A percentile compares a stretch with the other conserved stretches of the same genome.
Evolutionary conservation across 1,140 invertebrate species (phyloP).

Genomic region (Schlechtendalia chinensis): DNA sequence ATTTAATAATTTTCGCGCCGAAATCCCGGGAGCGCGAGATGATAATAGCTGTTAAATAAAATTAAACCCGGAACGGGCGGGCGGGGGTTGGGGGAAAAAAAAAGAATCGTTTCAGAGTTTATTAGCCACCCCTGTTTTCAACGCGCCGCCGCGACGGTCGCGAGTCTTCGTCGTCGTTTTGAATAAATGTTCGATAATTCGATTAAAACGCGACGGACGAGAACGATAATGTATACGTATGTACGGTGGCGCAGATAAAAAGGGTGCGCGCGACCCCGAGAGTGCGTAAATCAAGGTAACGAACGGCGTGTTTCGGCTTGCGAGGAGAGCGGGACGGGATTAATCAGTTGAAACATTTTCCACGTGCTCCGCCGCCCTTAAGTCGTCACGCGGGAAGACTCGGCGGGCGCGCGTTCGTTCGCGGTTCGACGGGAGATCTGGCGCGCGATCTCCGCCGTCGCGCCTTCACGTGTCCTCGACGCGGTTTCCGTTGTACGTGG

Average conservation of each 20-base stretch:
- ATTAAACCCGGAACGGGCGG: neutral
- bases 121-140: neutral
- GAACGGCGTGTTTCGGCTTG: too few species aligned
- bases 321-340: neutral
- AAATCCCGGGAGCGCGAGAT: neutral
- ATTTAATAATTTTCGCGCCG: conserved; percentile 39
- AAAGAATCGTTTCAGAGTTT: conserved; percentile 17
- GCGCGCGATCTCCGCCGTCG: neutral
- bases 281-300: conserved; percentile 45
- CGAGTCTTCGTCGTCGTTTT: neutral
- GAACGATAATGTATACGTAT: neutral
- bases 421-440: neutral
- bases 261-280: neutral
- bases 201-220: conserved; percentile 21
- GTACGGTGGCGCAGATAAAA: conserved; percentile 1
- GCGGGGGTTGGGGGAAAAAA: neutral
- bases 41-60: conserved; percentile 29
- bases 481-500: too few species aligned
- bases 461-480: too few species aligned
- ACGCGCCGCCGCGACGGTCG: neutral
- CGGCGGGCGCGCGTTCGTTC: neutral
- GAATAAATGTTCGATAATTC: conserved; percentile 31
- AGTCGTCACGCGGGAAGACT: neutral
- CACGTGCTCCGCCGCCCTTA: neutral
- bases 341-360: conserved; percentile 49